Conservation (phyloP, 2,113 vertebrate genomes). For the Psephotus haematonotus region DNA sequence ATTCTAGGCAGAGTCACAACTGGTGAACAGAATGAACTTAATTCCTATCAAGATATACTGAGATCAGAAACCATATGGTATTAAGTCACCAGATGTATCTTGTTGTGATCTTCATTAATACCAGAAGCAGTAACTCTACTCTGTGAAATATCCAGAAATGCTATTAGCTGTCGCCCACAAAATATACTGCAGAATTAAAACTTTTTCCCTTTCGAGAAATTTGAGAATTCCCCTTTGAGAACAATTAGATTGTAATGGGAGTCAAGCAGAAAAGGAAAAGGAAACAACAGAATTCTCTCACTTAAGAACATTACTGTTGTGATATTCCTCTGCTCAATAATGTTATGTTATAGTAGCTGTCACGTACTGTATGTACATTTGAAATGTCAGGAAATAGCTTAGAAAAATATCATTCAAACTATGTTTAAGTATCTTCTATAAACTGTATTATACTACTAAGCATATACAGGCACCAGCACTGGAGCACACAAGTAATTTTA, state of each 20-base stretch:
- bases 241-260: not conserved
- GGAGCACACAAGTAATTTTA: constrained; percentile 25
- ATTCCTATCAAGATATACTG: not conserved
- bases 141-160: not conserved
- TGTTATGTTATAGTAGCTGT: constrained; percentile 17
- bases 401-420: constrained; percentile 28
- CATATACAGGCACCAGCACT: not conserved
- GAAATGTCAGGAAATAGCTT: constrained; percentile 45
- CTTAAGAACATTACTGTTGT: not conserved
- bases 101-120: not conserved
- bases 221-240: not conserved
- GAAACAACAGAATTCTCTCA: not conserved
- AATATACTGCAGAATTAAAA: not conserved
- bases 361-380: constrained; percentile 5
- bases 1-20: not conserved
- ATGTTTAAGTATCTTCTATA: constrained; percentile 22
- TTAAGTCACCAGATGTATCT: not conserved
- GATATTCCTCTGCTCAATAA: not conserved
- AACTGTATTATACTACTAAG: not conserved
- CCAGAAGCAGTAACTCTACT: not conserved
- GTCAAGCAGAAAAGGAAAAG: not conserved
- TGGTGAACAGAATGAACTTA: not conserved
- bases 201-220: not conserved
- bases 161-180: not conserved
- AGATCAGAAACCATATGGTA: not conserved